Conservation (phyloP, 2,797 vertebrate species). For the Taenioides sp. region DNA sequence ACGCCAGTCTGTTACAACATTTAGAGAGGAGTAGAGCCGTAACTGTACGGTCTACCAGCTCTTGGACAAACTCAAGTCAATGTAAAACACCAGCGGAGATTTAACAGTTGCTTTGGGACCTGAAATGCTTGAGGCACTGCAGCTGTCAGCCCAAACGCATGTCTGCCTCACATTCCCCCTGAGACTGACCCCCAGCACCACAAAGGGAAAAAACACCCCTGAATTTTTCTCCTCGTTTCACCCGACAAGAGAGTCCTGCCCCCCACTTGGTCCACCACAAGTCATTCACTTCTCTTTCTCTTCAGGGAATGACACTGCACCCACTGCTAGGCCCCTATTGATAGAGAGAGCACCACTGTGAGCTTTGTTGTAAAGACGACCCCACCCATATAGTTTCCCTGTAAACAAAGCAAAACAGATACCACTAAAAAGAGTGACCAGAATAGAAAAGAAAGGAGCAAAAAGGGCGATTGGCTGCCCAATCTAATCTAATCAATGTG, state of each 20-base stretch:
- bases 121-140: conserved; percentile 56
- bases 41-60: not conserved
- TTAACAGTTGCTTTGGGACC: conserved; percentile 58
- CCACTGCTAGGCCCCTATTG: conserved; percentile 14
- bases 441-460: conserved; percentile 35
- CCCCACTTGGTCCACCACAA: conserved; percentile 16
- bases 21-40: not conserved
- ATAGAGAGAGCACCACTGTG: conserved; percentile 29
- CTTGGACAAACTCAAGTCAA: conserved; percentile 28
- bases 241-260: conserved; percentile 48
- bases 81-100: conserved; percentile 26
- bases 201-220: conserved; percentile 58
- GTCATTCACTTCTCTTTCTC: conserved; percentile 51
- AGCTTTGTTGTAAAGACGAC: conserved; percentile 61
- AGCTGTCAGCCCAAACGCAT: conserved; percentile 59
- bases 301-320: conserved; percentile 14
- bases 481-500: conserved; percentile 78
- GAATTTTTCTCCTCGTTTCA: conserved; percentile 65
- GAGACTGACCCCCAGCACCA: conserved; percentile 61
- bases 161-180: conserved; percentile 53
- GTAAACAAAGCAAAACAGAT: conserved; percentile 48
- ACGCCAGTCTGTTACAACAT: conserved; percentile 24
- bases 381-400: conserved; percentile 59
- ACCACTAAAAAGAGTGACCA: conserved; percentile 24
- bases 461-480: conserved; percentile 63